Conservation (phyloP, 2,797 vertebrate species). For the Scarus forsteni region DNA sequence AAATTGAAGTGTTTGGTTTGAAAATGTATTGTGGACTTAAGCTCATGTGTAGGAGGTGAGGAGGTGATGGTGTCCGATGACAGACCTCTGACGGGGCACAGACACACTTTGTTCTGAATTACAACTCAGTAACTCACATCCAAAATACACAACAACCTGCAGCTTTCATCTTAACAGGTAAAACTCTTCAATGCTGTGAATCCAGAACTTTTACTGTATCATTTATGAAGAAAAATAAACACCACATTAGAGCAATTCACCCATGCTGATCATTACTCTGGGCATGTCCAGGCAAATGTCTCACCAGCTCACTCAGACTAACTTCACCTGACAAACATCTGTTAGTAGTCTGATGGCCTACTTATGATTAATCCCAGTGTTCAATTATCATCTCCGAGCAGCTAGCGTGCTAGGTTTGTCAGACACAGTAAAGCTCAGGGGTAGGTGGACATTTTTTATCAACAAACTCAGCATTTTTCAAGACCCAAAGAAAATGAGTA, state of each 20-base stretch:
- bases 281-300: constrained; percentile 74
- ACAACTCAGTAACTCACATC: background rate
- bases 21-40: background rate
- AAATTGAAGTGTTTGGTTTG: background rate
- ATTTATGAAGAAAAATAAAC: background rate
- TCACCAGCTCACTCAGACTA: background rate
- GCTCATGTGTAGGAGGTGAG: background rate
- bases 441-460: background rate
- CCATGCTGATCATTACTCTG: constrained; percentile 21
- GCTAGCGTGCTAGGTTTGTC: constrained; percentile 2
- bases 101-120: background rate
- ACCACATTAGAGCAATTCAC: background rate
- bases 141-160: constrained; percentile 2
- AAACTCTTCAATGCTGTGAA: background rate
- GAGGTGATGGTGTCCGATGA: background rate
- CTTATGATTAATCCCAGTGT: background rate
- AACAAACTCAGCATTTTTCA: background rate
- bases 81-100: background rate
- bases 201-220: background rate
- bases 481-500: too few species aligned
- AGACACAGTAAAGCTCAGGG: background rate
- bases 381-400: constrained; percentile 1
- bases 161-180: background rate
- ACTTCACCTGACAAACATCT: background rate
- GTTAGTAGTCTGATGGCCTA: background rate